Evolutionary conservation across 1,140 invertebrate genomes (phyloP), one percentile per base, ranked within the genome.

Genomic region (Portunus trituberculatus): DNA sequence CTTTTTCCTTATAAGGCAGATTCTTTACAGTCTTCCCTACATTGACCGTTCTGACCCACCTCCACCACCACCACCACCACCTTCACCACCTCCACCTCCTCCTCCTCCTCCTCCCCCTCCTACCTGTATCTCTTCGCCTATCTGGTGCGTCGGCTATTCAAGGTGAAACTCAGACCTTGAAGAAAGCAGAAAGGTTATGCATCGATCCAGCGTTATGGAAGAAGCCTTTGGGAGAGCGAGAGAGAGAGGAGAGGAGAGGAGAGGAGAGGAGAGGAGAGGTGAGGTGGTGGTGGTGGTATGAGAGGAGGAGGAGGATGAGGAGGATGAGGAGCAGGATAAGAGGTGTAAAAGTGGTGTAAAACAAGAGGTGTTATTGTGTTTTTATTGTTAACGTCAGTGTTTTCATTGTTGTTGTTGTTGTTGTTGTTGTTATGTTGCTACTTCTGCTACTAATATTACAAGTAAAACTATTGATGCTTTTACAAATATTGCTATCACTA

Each of bases 121-220:
- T 59, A 59, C 52, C 52, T 59, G 52, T 59, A 59, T 59, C 52
- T 14, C 52, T 59, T 10, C 16, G 16, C 52, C 67, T n/a, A 76
- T 76, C 20, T 7, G 67, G 25, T 76, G 67, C 20, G 20, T 76
- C 67, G 20, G 67, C 20, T n/a, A 76, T 76, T 76, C 67, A 76
- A 76, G 67, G 67, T 76, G 67, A 76, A 76, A 76, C 67, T 25
- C 67, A 76, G 20, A 76, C 67, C 67, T 76, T 76, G 0, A 76
- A 76, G 67, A 76, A 76, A n/a, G 67, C 67, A 76, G 20, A 76
- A 76, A 76, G 67, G 67, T 76, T 76, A 76, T 76, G 67, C 67
- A 76, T 76, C 67, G 67, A 76, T 76, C 67, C 25, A 8, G 67
- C n/a, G 67, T 76, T 76, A 76, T 76, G n/a, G 67, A n/a, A 76